phyloP scores from a whole-genome alignment of 2,113 vertebrate species.

The Micronycteris hirsuta region DNA sequence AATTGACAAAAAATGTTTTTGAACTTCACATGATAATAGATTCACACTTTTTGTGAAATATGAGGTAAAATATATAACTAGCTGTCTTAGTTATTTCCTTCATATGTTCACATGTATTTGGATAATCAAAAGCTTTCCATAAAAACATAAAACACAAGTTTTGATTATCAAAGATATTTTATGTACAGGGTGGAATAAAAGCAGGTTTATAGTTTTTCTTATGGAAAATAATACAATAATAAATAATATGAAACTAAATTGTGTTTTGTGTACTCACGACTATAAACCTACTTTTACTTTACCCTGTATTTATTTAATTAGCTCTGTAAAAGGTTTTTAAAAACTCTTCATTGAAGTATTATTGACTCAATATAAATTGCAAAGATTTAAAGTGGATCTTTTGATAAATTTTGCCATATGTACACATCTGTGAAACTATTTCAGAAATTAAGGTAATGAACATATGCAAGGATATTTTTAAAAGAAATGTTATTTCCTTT shows the following conservation, averaged over 20 bases:
- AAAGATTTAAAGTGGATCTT: background rate
- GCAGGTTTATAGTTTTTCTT: background rate
- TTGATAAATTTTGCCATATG: background rate
- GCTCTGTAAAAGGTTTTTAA: background rate
- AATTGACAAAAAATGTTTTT: background rate
- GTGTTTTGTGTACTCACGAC: background rate
- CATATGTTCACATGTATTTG: background rate
- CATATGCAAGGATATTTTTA: background rate
- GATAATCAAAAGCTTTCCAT: background rate
- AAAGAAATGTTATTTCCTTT: background rate
- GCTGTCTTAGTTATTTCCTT: background rate
- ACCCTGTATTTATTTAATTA: background rate
- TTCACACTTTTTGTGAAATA: background rate
- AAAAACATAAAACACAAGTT: background rate
- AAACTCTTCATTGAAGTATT: background rate
- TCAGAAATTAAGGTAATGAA: background rate
- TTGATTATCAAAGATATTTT: background rate
- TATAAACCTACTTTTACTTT: background rate
- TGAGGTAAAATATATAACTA: background rate
- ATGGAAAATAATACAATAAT: background rate
- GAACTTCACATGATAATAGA: background rate
- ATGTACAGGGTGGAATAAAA: background rate
- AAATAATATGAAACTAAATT: background rate
- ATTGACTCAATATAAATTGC: background rate
- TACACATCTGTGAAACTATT: background rate